Evolutionary conservation across 2,113 vertebrate species (phyloP).

Genomic region (Cisticola juncidis): DNA sequence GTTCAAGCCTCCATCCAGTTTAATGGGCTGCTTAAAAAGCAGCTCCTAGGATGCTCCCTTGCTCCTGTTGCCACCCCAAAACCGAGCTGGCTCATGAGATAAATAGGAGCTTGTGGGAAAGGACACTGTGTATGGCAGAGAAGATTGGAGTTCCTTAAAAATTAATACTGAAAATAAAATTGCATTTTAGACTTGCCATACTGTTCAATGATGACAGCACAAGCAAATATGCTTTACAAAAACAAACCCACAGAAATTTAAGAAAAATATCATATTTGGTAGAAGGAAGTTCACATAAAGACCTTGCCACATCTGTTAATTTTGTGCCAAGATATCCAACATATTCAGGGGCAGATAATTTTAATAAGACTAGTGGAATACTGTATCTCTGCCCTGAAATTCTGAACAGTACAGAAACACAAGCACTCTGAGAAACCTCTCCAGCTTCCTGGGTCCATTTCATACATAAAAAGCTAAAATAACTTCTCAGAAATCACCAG

Average conservation of each 20-base stretch:
- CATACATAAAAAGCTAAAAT: neutral
- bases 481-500: neutral
- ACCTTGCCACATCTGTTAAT: neutral
- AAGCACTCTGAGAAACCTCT: neutral
- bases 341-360: neutral
- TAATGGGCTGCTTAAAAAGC: conserved; percentile 20
- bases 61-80: neutral
- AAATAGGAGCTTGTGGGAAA: neutral
- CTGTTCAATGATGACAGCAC: neutral
- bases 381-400: neutral
- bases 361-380: neutral
- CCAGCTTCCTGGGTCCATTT: neutral
- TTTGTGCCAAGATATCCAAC: neutral
- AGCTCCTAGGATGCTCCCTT: neutral
- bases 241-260: neutral
- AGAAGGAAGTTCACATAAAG: neutral
- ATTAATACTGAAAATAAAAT: neutral
- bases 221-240: neutral
- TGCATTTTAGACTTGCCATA: neutral
- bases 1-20: neutral
- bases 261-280: neutral
- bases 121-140: neutral
- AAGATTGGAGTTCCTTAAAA: neutral
- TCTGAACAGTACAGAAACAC: neutral
- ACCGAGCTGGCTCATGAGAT: neutral